A percentile compares a stretch with the other conserved stretches of the same genome.
Conservation (phyloP, 2,888 invertebrate species). For the Xestia rhomboidea region DNA sequence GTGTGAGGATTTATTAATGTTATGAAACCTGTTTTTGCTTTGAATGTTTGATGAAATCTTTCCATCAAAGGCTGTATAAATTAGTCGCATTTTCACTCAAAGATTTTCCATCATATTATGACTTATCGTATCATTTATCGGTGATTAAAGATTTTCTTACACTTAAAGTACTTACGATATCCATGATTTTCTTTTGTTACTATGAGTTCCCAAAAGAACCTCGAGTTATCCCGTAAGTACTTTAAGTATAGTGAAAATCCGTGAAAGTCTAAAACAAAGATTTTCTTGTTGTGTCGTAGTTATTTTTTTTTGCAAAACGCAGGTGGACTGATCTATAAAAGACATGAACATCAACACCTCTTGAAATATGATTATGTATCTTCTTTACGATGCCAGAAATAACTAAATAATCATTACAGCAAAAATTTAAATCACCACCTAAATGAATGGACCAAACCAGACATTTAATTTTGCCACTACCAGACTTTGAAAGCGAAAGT, state of each 20-base stretch:
- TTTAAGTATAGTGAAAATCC: too few species aligned
- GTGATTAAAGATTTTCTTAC: neutral
- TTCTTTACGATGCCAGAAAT: constrained; percentile 3
- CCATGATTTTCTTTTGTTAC: too few species aligned
- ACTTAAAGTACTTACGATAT: too few species aligned
- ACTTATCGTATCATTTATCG: too few species aligned
- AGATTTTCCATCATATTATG: too few species aligned
- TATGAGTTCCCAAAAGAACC: too few species aligned
- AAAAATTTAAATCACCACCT: constrained; percentile 19
- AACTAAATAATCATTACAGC: neutral
- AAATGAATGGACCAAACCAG: constrained; percentile 27
- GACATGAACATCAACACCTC: neutral
- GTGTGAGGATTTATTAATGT: constrained; percentile 26
- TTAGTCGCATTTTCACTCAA: neutral
- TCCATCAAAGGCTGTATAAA: neutral
- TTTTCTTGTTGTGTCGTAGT: neutral
- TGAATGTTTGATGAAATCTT: neutral
- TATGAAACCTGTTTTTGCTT: constrained; percentile 1
- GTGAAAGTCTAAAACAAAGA: too few species aligned
- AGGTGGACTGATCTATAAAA: neutral
- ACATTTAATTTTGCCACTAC: constrained; percentile 47
- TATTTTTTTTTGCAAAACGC: neutral
- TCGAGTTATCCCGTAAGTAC: too few species aligned
- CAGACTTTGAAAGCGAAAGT: constrained; percentile 51
- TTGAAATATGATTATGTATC: too few species aligned